phyloP scores from a whole-genome alignment of 2,113 vertebrate genomes.

The Mohoua ochrocephala region DNA sequence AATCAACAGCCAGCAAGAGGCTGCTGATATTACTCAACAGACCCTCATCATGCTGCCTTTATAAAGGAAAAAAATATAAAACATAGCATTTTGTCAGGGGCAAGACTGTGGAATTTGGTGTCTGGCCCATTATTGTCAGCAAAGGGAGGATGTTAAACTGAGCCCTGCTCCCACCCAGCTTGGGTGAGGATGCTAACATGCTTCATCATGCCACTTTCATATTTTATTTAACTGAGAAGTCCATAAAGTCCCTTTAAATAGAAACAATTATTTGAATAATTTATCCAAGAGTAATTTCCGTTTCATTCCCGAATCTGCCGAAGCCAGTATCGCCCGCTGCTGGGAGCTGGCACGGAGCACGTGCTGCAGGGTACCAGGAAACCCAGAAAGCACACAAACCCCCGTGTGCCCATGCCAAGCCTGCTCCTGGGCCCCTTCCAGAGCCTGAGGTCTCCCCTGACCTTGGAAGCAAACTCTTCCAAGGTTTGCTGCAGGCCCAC shows the following conservation, averaged over 20 bases:
- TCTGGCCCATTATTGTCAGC: neutral
- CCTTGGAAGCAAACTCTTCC: neutral
- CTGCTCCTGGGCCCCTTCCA: neutral
- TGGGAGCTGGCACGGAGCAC: neutral
- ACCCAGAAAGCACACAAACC: neutral
- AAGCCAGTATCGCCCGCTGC: neutral
- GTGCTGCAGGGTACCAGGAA: neutral
- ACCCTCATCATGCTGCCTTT: neutral
- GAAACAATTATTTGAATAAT: conserved; percentile 63
- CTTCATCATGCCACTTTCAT: conserved; percentile 5
- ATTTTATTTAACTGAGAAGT: conserved; percentile 40
- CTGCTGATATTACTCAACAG: neutral
- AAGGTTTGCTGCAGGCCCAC: neutral
- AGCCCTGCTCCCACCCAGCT: neutral
- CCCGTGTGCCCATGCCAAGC: neutral
- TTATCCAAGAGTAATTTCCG: conserved; percentile 29
- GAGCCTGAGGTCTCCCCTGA: neutral
- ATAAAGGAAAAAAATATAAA: neutral
- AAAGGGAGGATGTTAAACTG: neutral
- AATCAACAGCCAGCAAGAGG: neutral
- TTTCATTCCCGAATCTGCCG: neutral
- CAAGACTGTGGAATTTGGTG: neutral
- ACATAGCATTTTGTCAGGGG: neutral
- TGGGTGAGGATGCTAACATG: neutral
- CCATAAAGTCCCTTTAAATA: conserved; percentile 40